A percentile compares a stretch with the other conserved stretches of the same genome.
phyloP scores from a whole-genome alignment of 2,113 vertebrate species.

The Hiodon alosoides region DNA sequence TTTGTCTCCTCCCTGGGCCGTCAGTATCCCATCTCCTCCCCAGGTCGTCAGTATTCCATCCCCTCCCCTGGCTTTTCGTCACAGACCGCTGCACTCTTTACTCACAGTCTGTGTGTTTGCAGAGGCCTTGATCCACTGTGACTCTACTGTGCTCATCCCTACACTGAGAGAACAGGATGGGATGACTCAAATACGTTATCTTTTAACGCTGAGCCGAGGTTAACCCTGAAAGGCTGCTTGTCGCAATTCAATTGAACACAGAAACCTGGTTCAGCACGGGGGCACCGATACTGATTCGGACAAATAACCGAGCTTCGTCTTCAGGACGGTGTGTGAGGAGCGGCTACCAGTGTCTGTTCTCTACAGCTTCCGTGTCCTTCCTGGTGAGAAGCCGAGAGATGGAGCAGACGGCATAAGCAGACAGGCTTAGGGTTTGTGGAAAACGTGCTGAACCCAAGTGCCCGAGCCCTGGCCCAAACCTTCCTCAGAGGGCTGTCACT shows the following conservation, averaged over 20 bases:
- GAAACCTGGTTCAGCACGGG: too few relatives aligned
- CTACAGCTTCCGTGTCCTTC: not conserved
- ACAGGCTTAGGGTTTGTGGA: not conserved
- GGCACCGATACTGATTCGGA: not conserved
- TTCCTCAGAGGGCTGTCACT: too few relatives aligned
- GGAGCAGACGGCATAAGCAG: not conserved
- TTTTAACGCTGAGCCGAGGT: slow-evolving; percentile 8
- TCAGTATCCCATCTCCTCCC: too few relatives aligned
- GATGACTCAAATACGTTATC: slow-evolving; percentile 18
- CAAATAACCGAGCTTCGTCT: not conserved
- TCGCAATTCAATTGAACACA: not conserved
- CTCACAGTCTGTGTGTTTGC: not conserved
- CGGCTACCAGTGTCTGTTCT: not conserved
- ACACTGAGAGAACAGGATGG: slow-evolving; percentile 11
- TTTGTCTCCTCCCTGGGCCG: too few relatives aligned
- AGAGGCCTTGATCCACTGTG: not conserved
- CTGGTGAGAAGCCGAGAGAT: not conserved
- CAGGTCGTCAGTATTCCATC: not conserved
- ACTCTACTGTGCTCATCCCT: slow-evolving; percentile 9
- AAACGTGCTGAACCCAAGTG: not conserved
- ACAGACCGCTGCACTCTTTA: not conserved
- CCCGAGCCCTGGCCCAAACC: too few relatives aligned
- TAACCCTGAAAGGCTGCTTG: slow-evolving; percentile 15
- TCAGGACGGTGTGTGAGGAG: not conserved
- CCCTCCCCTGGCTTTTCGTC: too few relatives aligned